phyloP scores from a whole-genome alignment of 1,140 invertebrate species.

The Antheraea mylitta region DNA sequence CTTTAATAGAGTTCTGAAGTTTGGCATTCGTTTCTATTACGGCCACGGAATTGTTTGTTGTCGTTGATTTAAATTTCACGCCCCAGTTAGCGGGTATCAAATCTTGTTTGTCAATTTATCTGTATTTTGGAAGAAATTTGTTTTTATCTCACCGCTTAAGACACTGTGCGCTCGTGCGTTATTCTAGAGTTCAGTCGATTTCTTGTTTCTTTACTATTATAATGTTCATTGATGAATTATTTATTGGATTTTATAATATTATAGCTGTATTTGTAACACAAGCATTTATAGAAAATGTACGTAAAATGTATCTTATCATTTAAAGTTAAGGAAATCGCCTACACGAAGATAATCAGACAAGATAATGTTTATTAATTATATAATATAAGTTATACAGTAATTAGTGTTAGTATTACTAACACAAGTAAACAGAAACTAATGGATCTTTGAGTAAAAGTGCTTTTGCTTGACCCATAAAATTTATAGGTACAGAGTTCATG shows the following conservation, averaged over 20 bases:
- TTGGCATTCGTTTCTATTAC: slow-evolving; percentile 67
- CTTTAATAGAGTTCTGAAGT: slow-evolving; percentile 68
- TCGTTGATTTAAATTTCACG: slow-evolving; percentile 67
- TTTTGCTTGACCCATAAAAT: no score
- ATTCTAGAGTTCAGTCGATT: slow-evolving; percentile 30
- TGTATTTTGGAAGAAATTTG: slow-evolving; percentile 26
- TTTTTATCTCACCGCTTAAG: slow-evolving; percentile 14
- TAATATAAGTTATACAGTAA: no score
- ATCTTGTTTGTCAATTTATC: slow-evolving; percentile 55
- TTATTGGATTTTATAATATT: no score
- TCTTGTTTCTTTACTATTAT: slow-evolving; percentile 17
- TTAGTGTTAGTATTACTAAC: no score
- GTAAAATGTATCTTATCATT: no score
- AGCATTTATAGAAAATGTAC: no score
- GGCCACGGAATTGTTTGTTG: slow-evolving; percentile 57
- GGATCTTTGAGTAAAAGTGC: no score
- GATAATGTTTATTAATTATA: no score
- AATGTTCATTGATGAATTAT: background rate
- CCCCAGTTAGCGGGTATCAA: slow-evolving; percentile 53
- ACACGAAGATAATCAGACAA: background rate
- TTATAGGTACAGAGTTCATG: no score
- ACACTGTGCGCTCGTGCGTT: slow-evolving; percentile 11
- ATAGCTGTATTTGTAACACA: no score
- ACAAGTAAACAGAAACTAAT: no score
- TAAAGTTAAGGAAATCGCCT: no score